phyloP scores from a whole-genome alignment of 2,113 vertebrate genomes.

The Murina feae region DNA sequence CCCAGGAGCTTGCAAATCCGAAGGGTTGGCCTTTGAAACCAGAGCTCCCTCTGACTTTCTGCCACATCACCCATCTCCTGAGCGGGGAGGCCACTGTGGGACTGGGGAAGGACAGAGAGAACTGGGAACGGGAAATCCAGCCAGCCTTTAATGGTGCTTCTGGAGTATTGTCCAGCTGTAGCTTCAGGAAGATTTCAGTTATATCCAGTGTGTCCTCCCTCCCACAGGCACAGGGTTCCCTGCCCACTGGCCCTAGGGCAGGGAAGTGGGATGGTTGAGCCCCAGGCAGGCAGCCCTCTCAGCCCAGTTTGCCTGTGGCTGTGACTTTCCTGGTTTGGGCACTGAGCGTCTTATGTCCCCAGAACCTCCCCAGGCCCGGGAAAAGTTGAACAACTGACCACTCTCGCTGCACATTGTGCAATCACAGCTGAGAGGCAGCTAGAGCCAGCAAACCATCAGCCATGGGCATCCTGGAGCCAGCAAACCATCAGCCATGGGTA shows the following conservation, averaged over 20 bases:
- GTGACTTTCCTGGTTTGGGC: neutral
- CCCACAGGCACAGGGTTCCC: rapidly evolving
- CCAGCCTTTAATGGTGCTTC: too few relatives aligned
- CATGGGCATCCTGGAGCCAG: too few relatives aligned
- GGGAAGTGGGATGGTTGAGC: neutral
- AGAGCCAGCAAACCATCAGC: too few relatives aligned
- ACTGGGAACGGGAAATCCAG: neutral
- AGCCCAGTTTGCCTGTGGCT: neutral
- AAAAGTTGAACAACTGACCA: too few relatives aligned
- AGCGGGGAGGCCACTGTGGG: rapidly evolving
- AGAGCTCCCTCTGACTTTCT: neutral
- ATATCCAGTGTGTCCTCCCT: neutral
- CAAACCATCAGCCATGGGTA: too few relatives aligned
- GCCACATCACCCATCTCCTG: neutral
- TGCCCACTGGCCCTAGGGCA: too few relatives aligned
- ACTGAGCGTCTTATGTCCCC: neutral
- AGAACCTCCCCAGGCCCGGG: neutral
- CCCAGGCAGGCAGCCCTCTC: neutral
- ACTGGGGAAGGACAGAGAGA: neutral
- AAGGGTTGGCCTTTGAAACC: neutral
- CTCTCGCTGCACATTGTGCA: rapidly evolving
- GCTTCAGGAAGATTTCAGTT: too few relatives aligned
- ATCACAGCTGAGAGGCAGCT: too few relatives aligned
- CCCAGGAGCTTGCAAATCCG: neutral
- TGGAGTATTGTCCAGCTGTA: rapidly evolving